These are phyloP conservation scores for Eutrigla gurnardus DNA, from an alignment of 2,797 vertebrate species.

Conservation along the genomic window DNA sequence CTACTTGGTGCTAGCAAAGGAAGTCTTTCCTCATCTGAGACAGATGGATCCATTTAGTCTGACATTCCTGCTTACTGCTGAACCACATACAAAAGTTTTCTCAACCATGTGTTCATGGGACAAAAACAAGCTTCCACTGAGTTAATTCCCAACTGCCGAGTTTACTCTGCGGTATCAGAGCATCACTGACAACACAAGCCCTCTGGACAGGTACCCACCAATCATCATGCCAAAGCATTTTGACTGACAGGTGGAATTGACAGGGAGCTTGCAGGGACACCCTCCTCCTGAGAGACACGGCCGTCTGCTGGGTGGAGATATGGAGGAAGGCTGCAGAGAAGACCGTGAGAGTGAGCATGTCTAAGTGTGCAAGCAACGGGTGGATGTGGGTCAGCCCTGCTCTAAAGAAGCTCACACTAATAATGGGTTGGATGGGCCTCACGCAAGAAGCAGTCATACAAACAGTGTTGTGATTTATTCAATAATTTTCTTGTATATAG, in stretches of 20 bases:
- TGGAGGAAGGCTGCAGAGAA: conserved; percentile 46
- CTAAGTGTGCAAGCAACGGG: conserved; percentile 21
- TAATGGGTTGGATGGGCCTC: neutral
- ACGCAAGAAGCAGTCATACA: too few species aligned
- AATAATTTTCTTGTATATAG: too few species aligned
- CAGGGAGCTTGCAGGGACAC: conserved; percentile 58
- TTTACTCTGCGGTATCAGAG: conserved; percentile 25
- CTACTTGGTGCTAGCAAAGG: neutral
- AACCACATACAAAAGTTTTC: conserved; percentile 10
- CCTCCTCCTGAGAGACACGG: conserved; percentile 43
- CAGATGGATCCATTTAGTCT: neutral
- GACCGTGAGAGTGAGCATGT: conserved; percentile 21
- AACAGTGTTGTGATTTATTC: too few species aligned
- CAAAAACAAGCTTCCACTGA: neutral
- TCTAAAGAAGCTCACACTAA: neutral
- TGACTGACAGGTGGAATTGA: conserved; percentile 63
- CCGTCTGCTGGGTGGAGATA: conserved; percentile 68
- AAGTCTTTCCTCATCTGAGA: neutral
- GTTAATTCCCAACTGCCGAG: conserved; percentile 20
- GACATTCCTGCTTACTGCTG: neutral
- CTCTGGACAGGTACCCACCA: conserved; percentile 57
- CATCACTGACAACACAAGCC: conserved; percentile 52
- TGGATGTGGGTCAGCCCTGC: conserved; percentile 27
- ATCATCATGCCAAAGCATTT: conserved; percentile 35
- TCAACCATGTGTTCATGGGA: neutral